Base-by-base conservation (phyloP, 1,140 invertebrate genomes). In the Hyles vespertilio region DNA sequence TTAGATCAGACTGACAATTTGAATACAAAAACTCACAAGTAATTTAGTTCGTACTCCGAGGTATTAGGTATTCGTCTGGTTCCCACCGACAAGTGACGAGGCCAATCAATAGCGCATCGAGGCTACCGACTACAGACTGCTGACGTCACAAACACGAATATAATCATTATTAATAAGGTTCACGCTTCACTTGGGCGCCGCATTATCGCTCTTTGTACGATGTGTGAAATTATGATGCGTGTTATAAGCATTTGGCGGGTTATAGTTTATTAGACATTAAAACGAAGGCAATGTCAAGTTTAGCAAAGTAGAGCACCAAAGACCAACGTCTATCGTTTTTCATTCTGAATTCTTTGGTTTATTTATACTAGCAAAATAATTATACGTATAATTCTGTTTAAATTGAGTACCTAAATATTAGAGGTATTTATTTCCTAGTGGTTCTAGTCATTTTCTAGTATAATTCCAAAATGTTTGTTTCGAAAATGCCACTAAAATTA, bases 161-260 rank as follows among this genome's bases (percentile, higher is more conserved):
- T 64, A 63, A 69, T 67, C 56, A 65, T 67, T 72, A 69, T 69
- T 69, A 69, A 69, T 62, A 65, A 63, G 61, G 34, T 53, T 65
- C 60, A 65, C 59, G 67, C 67, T 67, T 67, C 70, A 67, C 56
- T 67, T 69, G 57, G 53, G 9, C 40, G 57, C 10, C 12, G 43
- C 32, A 51, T 51, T 51, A 36, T 51, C 40, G 43, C 47, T 11
- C 12, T 48, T 59, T 56, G 53, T 22, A 2, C 22, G 22, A 22
- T 22, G 22, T 22, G 22, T 22, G 22, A 22, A 36, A 59, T 11
- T 49, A 51, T 62, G 51, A 12, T 49, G 32, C 12, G 9, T 33
- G 36, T 22, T 44, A 8, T 47, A 8, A 40, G 32, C 3, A 33
- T 0, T 40, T 1, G 22, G 22, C 22, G 22, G 22, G 2, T 22